Evolutionary conservation across 2,888 invertebrate species (phyloP), one percentile per base, ranked within the genome.

Genomic region (Oxyscelio sp.): DNA sequence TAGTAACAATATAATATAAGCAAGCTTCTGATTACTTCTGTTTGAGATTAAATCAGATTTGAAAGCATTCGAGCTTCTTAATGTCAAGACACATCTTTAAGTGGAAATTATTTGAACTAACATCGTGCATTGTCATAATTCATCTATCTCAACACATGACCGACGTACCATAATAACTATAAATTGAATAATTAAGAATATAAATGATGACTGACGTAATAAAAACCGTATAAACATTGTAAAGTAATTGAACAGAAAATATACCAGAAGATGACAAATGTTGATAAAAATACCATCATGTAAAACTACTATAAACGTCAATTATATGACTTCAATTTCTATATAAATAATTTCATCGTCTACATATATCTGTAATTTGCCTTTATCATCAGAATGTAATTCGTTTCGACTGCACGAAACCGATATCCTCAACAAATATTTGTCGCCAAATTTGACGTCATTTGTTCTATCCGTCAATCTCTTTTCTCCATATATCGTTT

Each of bases 251-350:
- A 24, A 66, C 34, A 34, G 48, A 63, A 24, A n/a, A 4, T 38
- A 52, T 15, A 52, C 15, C 66, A 21, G 54, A 70, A 78, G 68
- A 70, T 78, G 52, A 78, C 68, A 70, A 61, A 70, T 70, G 61
- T 78, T 77, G 59, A 52, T 59, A 31, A 54, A 34, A 34, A n/a
- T n/a, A n/a, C n/a, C n/a, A n/a, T n/a, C n/a, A n/a, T n/a, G n/a
- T n/a, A n/a, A n/a, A n/a, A n/a, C 9, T 2, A 34, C 9, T 34
- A 34, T 11, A 11, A 34, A 9, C 11, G 11, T 11, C 34, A 34
- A 9, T 9, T 34, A 34, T 34, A 34, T 34, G n/a, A n/a, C n/a
- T n/a, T n/a, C n/a, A n/a, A n/a, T n/a, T n/a, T n/a, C n/a, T n/a
- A n/a, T n/a, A n/a, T n/a, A n/a, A n/a, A n/a, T n/a, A n/a, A n/a